Conservation (phyloP, 2,888 invertebrate genomes). For the Pyrocoelia pectoralis region DNA sequence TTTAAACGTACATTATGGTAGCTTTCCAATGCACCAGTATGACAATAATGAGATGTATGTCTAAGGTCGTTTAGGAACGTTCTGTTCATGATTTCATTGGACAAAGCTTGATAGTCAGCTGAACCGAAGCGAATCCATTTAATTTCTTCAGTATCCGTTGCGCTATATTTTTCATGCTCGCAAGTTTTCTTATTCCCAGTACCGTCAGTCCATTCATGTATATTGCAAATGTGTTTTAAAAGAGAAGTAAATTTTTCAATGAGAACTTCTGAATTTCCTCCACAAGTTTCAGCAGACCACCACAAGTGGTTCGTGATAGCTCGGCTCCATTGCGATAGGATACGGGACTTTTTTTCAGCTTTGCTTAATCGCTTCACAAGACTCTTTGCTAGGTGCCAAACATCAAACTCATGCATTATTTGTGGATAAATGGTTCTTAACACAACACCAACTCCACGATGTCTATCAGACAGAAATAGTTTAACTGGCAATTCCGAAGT, state of each 20-base stretch:
- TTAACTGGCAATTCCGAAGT: slow-evolving; percentile 20
- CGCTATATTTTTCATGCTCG: slow-evolving; percentile 10
- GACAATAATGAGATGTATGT: not conserved
- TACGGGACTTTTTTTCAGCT: slow-evolving; percentile 20
- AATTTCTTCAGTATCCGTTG: not conserved
- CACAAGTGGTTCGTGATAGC: slow-evolving; percentile 27
- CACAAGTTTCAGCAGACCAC: slow-evolving; percentile 24
- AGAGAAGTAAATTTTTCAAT: slow-evolving; percentile 25
- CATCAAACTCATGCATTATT: slow-evolving; percentile 33
- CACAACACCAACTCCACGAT: slow-evolving; percentile 28
- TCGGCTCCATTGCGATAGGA: slow-evolving; percentile 30
- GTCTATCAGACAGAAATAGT: slow-evolving; percentile 37
- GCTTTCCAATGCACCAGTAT: not conserved
- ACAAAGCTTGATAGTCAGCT: not conserved
- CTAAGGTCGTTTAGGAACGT: not conserved
- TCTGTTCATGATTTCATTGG: not conserved
- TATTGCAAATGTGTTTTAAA: slow-evolving; percentile 24
- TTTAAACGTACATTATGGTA: not conserved
- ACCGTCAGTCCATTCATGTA: slow-evolving; percentile 27
- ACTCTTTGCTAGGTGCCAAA: slow-evolving; percentile 37
- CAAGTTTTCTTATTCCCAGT: slow-evolving; percentile 19
- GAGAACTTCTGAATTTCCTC: slow-evolving; percentile 11
- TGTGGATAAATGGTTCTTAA: slow-evolving; percentile 24
- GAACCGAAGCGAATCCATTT: not conserved
- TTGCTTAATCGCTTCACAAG: slow-evolving; percentile 30